Evolutionary conservation across 2,888 invertebrate genomes (phyloP), one percentile per base, ranked within the genome.

Genomic region (Mythimna loreyi): DNA sequence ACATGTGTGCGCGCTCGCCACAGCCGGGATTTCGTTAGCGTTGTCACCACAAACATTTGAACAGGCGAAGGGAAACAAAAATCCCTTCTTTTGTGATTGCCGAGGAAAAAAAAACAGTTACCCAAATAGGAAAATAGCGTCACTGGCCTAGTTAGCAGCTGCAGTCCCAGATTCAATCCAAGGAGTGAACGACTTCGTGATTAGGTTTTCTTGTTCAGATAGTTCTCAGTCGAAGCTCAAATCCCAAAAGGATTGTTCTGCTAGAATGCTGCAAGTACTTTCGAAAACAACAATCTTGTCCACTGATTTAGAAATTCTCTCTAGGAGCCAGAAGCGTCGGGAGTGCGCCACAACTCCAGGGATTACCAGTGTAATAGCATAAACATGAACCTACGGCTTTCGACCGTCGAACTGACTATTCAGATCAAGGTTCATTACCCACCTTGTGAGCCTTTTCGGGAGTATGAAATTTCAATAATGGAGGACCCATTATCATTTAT

Each of bases 1-100:
- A 79, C 82, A 85, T 83, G 79, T 81, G 82, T 74, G 85, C 63
- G 66, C 69, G 75, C 60, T 80, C 78, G 71, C 80, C 84, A 72
- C 86, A 78, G 66, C 75, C 67, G 78, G 81, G 84, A 84, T 87
- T 87, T 83, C 65, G 85, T 85, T 80, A 73, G 68, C 76, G 78
- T 77, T 81, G 80, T 78, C 82, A 79, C 77, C 64, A 74, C 87
- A 89, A 89, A 85, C 83, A 87, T 87, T 87, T 85, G 71, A 76
- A 83, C 80, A 83, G 71, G 72, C 68, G 56, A 71, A 66, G 60
- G 75, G 61, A 80, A 80, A 83, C 60, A 78, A 73, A 81, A 78
- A 75, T 62, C 72, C 65, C 63, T 62, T 52, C 68, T 68, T 80
- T 81, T 79, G 72, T 81, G 81, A 66, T 53, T 68, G 63, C 67